Conservation (phyloP, 2,888 invertebrate species). For the Oscheius myriophilus region DNA sequence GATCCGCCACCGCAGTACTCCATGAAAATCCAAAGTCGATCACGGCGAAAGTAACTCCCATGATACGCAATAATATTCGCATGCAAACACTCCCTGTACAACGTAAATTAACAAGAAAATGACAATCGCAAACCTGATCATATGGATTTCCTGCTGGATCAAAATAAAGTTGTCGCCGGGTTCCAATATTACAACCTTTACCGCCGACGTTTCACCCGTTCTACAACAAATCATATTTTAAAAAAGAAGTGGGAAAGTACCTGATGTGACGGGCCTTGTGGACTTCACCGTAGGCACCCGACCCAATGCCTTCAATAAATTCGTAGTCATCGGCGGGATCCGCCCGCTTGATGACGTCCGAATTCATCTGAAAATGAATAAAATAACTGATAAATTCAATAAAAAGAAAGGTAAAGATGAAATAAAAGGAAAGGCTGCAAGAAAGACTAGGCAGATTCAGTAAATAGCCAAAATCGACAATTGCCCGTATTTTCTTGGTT, state of each 20-base stretch:
- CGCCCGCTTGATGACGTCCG: slow-evolving; percentile 71
- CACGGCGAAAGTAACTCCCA: slow-evolving; percentile 75
- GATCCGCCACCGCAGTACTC: slow-evolving; percentile 99
- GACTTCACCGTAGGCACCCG: slow-evolving; percentile 95
- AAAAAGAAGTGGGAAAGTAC: slow-evolving; percentile 24
- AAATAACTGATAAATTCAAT: background rate
- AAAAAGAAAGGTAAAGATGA: background rate
- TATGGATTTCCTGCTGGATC: slow-evolving; percentile 98
- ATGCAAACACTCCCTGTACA: slow-evolving; percentile 80
- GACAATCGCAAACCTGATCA: slow-evolving; percentile 76
- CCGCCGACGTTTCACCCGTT: slow-evolving; percentile 92
- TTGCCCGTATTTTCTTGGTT: too few relatives aligned
- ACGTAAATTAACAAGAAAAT: background rate
- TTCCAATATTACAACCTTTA: slow-evolving; percentile 99
- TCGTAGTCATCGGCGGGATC: slow-evolving; percentile 84
- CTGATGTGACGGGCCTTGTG: slow-evolving; percentile 65
- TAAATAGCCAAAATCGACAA: background rate
- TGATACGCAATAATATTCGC: slow-evolving; percentile 88
- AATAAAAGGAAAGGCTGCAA: background rate
- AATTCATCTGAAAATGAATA: slow-evolving; percentile 16
- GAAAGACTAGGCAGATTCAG: background rate
- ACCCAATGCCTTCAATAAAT: slow-evolving; percentile 96
- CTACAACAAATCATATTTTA: slow-evolving; percentile 42
- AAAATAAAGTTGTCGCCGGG: slow-evolving; percentile 97
- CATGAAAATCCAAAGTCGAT: slow-evolving; percentile 99